Evolutionary conservation across 30 jellyfish, hydroid and myxozoan species (phyloP).

Genomic region (Aurelia sp.): DNA sequence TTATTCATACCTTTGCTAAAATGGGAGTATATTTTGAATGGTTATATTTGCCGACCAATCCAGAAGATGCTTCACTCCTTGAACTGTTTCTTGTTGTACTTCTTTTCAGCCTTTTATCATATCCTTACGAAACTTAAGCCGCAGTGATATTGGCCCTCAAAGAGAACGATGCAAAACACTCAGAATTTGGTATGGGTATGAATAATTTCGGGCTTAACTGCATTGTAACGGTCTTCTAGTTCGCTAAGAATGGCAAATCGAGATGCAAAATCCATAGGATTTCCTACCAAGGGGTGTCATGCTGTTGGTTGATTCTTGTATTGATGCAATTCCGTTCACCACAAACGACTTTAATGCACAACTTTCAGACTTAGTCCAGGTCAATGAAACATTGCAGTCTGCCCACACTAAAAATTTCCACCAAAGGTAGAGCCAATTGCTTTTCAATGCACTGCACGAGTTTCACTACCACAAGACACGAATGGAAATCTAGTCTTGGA

Average conservation of each 20-base stretch:
- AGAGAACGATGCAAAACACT: no score
- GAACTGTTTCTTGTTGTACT: no score
- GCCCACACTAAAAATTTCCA: neutral
- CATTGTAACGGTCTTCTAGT: neutral
- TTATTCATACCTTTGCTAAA: no score
- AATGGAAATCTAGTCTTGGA: constrained; percentile 18
- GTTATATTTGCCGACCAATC: no score
- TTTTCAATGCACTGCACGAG: neutral
- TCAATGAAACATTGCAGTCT: constrained; percentile 15
- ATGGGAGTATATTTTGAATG: no score
- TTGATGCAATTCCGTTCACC: constrained; percentile 11
- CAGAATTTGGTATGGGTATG: no score
- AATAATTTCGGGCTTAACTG: no score
- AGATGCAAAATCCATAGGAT: constrained; percentile 6
- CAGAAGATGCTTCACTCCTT: no score
- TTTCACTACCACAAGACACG: neutral
- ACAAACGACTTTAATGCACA: neutral
- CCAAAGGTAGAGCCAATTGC: neutral
- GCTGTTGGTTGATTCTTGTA: neutral
- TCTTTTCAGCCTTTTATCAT: no score
- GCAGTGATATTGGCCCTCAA: no score
- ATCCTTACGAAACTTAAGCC: no score
- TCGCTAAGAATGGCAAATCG: neutral
- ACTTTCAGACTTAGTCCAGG: neutral
- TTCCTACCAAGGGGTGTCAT: neutral